Percentiles rank a stretch among this genome's conserved stretches.
phyloP scores from a whole-genome alignment of 2,113 vertebrate species.

The Marmota flaviventris region DNA sequence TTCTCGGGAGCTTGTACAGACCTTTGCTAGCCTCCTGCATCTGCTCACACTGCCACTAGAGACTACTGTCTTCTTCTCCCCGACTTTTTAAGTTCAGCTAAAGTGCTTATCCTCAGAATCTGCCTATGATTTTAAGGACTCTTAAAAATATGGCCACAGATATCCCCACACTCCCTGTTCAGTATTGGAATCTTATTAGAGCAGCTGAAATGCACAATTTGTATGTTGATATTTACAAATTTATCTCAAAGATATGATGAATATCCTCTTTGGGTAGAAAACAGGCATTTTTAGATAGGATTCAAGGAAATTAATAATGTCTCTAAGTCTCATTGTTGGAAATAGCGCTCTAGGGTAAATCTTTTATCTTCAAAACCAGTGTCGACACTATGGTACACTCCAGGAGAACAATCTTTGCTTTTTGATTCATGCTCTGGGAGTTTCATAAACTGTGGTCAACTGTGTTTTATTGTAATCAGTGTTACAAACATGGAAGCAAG shows the following conservation, averaged over 20 bases:
- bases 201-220: neutral
- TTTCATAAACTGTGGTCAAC: neutral
- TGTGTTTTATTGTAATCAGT: neutral
- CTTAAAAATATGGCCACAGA: too few species aligned
- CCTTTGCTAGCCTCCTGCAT: neutral
- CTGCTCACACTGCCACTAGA: neutral
- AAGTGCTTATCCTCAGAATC: neutral
- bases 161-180: neutral
- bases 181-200: neutral
- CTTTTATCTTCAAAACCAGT: constrained; percentile 8
- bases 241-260: neutral
- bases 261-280: constrained; percentile 21
- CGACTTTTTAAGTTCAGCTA: neutral
- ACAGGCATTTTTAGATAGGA: neutral
- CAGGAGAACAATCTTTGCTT: constrained; percentile 17
- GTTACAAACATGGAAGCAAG: neutral
- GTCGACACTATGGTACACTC: neutral
- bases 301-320: constrained; percentile 58
- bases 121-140: neutral
- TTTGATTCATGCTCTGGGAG: constrained; percentile 11
- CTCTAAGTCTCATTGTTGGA: neutral
- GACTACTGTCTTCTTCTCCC: neutral
- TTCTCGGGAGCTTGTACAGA: neutral
- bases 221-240: neutral
- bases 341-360: neutral